Conservation (phyloP, 2,113 vertebrate genomes). For the Myiopsitta monachus region DNA sequence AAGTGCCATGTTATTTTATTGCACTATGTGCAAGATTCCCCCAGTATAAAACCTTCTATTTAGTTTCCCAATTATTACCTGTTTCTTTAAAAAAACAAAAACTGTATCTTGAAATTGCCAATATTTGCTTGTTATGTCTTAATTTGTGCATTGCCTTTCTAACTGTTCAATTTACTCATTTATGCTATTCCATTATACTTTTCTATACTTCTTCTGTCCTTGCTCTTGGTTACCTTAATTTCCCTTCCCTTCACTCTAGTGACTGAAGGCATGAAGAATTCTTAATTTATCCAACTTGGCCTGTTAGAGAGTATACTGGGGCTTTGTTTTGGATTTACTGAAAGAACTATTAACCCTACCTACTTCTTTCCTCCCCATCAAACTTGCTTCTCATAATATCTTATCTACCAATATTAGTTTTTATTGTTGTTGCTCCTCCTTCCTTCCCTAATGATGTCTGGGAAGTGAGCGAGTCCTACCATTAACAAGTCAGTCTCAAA, state of each 20-base stretch:
- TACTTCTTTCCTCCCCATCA: background rate
- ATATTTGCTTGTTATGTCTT: background rate
- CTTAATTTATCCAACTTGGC: background rate
- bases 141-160: background rate
- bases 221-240: background rate
- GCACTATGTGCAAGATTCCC: background rate
- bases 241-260: background rate
- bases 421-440: background rate
- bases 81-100: background rate
- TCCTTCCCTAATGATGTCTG: background rate
- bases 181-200: background rate
- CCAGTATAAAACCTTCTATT: background rate
- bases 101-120: background rate
- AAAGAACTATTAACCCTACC: background rate
- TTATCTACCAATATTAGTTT: background rate
- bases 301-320: background rate
- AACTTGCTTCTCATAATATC: background rate
- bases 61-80: background rate
- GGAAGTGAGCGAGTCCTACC: background rate
- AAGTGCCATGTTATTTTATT: rapidly evolving
- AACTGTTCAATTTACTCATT: background rate
- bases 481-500: background rate
- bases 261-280: background rate
- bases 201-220: background rate
- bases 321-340: background rate